Percentiles rank a stretch among this genome's conserved stretches.
phyloP scores from a whole-genome alignment of 2,113 vertebrate species.

The Marcusenius ussheri region DNA sequence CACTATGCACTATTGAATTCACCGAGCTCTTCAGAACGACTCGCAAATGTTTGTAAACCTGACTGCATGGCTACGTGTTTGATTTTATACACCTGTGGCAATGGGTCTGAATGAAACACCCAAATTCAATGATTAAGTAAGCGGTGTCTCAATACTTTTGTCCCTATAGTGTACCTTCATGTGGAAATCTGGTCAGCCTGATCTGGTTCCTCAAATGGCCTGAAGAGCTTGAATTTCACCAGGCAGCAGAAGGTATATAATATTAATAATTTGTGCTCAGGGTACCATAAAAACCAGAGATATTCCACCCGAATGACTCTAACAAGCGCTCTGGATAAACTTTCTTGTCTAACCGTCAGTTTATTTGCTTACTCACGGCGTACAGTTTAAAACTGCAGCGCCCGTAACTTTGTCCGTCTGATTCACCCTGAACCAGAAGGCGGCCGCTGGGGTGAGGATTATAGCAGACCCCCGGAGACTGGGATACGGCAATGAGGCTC shows the following conservation, averaged over 20 bases:
- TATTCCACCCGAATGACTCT: background rate
- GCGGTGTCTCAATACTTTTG: background rate
- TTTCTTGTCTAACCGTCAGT: background rate
- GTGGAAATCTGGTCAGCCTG: background rate
- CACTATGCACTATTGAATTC: background rate
- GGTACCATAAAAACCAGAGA: background rate
- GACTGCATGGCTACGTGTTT: background rate
- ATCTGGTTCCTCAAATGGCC: background rate
- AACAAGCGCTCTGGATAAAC: background rate
- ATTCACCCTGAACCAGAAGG: background rate
- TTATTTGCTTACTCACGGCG: background rate
- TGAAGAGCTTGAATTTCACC: background rate
- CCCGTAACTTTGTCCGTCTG: background rate
- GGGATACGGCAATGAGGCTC: constrained; percentile 32
- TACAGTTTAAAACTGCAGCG: background rate
- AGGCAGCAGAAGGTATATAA: background rate
- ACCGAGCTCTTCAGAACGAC: background rate
- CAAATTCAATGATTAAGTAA: background rate
- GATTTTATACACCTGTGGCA: background rate
- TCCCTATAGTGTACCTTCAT: background rate
- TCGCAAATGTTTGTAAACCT: background rate
- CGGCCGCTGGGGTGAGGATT: background rate
- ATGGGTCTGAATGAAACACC: background rate
- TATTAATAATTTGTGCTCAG: background rate
- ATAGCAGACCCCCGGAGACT: background rate